phyloP scores from a whole-genome alignment of 1,140 invertebrate genomes.

The Heliconius hewitsoni region DNA sequence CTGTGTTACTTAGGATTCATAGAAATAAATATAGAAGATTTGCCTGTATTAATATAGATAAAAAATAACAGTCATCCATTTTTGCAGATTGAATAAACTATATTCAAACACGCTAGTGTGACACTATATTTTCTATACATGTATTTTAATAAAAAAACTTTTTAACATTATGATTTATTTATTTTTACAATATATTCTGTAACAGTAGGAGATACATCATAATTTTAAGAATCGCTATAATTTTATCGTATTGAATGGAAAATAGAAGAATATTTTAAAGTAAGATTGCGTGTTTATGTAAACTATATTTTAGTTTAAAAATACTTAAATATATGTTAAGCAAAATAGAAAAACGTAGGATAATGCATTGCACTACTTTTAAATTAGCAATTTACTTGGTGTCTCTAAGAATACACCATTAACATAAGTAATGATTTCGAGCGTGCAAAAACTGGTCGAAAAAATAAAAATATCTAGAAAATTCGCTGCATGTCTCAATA shows the following conservation, averaged over 20 bases:
- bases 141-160: neutral
- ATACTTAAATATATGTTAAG: conserved; percentile 27
- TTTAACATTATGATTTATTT: neutral
- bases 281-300: conserved; percentile 6
- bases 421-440: conserved; percentile 32
- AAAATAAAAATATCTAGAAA: conserved; percentile 19
- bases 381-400: conserved; percentile 34
- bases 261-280: neutral
- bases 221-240: neutral
- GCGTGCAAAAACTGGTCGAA: conserved; percentile 17
- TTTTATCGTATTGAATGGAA: neutral
- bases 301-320: conserved; percentile 21
- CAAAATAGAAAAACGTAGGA: conserved; percentile 21
- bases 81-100: conserved; percentile 19
- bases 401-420: conserved; percentile 18
- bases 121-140: neutral
- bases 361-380: conserved; percentile 25
- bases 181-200: no score
- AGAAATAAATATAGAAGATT: conserved; percentile 37
- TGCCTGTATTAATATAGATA: conserved; percentile 30
- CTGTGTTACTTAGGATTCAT: conserved; percentile 34
- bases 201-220: no score
- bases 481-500: conserved; percentile 1
- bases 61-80: conserved; percentile 30
- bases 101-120: conserved; percentile 17